Percentiles rank a stretch among this genome's conserved stretches.
Conservation (phyloP, 2,888 invertebrate species). For the Tubulanus polymorphus region DNA sequence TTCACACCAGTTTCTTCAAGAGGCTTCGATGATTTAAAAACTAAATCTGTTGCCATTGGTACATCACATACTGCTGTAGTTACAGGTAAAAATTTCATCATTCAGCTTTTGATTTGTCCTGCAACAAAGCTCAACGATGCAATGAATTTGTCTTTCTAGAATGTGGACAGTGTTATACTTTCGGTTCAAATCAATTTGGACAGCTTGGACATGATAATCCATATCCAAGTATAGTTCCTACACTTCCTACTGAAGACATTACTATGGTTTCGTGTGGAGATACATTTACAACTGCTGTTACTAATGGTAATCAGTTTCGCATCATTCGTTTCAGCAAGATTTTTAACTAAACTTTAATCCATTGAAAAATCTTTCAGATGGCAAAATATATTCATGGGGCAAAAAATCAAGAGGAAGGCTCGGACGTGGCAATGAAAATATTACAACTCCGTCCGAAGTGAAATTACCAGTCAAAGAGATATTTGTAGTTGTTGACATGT, state of each 20-base stretch:
- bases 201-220: constrained; percentile 41
- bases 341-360: neutral
- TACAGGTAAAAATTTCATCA: constrained; percentile 29
- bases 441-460: constrained; percentile 34
- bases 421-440: constrained; percentile 35
- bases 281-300: constrained; percentile 46
- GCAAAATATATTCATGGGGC: constrained; percentile 48
- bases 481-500: constrained; percentile 36
- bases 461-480: constrained; percentile 29
- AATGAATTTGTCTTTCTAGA: constrained; percentile 23
- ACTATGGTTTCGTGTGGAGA: constrained; percentile 46
- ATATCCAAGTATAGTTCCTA: constrained; percentile 27
- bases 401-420: constrained; percentile 47
- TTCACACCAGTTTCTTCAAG: constrained; percentile 34
- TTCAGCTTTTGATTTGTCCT: neutral
- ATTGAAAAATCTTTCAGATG: constrained; percentile 23
- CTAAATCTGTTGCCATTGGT: constrained; percentile 43
- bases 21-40: constrained; percentile 29
- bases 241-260: constrained; percentile 26
- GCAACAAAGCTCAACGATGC: neutral
- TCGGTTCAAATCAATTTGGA: constrained; percentile 51
- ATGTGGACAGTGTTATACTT: constrained; percentile 43
- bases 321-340: neutral
- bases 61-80: constrained; percentile 47
- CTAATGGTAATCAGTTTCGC: constrained; percentile 28